Conservation (phyloP, 2,113 vertebrate genomes). For the Pteropus alecto region DNA sequence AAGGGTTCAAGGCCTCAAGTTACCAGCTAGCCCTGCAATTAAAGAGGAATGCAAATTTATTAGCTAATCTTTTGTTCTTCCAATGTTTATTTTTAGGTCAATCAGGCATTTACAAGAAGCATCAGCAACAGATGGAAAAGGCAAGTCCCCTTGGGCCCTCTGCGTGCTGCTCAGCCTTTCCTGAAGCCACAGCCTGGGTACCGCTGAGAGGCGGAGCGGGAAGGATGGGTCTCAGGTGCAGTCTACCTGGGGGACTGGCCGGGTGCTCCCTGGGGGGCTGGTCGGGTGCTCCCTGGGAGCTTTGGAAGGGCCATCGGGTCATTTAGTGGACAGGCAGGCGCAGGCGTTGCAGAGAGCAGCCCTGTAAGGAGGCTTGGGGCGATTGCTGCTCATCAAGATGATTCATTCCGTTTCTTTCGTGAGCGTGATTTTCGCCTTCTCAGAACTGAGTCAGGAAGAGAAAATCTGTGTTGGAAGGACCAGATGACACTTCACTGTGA, state of each 20-base stretch:
- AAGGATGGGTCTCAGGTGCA: not conserved
- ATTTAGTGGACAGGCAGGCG: not conserved
- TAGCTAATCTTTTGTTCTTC: slow-evolving; percentile 36
- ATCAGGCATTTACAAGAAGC: slow-evolving; percentile 93
- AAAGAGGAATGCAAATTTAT: not conserved
- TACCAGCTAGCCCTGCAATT: not conserved
- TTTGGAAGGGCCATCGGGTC: not conserved
- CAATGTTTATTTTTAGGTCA: slow-evolving; percentile 83
- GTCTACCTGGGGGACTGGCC: not conserved
- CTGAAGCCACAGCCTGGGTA: not conserved
- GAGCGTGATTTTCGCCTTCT: not conserved
- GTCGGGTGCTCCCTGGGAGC: not conserved
- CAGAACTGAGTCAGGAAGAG: slow-evolving; percentile 18
- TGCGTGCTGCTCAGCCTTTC: not conserved
- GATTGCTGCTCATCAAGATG: not conserved
- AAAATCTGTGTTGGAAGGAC: not conserved
- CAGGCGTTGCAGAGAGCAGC: not conserved
- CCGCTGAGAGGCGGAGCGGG: not conserved
- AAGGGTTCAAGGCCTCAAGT: not conserved
- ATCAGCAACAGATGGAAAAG: slow-evolving; percentile 92
- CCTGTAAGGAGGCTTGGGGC: not conserved
- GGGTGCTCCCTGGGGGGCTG: not conserved
- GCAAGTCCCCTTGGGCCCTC: slow-evolving; percentile 73
- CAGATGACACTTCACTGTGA: not conserved
- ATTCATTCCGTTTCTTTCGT: not conserved